phyloP scores from a whole-genome alignment of 2,113 vertebrate genomes.

The Notothenia rossii region DNA sequence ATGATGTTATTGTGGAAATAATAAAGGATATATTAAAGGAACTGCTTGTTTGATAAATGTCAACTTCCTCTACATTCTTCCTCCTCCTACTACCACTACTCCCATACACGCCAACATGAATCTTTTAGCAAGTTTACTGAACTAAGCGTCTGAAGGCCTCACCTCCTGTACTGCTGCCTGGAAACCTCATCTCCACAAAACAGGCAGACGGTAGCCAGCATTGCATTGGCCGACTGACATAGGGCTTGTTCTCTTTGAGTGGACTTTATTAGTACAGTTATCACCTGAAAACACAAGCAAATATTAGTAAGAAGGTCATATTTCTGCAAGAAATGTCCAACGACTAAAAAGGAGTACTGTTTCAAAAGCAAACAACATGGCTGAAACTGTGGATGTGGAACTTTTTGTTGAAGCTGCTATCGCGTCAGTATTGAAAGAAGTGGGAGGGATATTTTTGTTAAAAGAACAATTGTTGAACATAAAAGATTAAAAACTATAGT shows the following conservation, averaged over 20 bases:
- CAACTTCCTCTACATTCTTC: background rate
- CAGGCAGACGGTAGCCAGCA: constrained; percentile 88
- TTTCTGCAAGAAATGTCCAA: background rate
- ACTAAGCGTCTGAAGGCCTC: constrained; percentile 34
- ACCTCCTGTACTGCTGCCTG: constrained; percentile 94
- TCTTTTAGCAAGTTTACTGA: background rate
- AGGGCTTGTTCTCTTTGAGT: constrained; percentile 75
- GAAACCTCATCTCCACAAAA: constrained; percentile 95
- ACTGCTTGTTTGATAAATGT: background rate
- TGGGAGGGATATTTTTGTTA: too few species aligned
- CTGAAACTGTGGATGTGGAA: too few species aligned
- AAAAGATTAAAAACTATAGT: too few species aligned
- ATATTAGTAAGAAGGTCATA: background rate
- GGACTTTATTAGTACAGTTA: constrained; percentile 89
- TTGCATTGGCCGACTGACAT: constrained; percentile 66
- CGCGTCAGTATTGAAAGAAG: too few species aligned
- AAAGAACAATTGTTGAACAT: too few species aligned
- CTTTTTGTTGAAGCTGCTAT: too few species aligned
- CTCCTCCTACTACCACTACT: background rate
- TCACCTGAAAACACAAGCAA: constrained; percentile 79
- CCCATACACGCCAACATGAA: background rate
- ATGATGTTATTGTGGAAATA: background rate
- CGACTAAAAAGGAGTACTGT: too few species aligned
- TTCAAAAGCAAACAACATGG: too few species aligned
- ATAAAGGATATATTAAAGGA: background rate